A percentile compares a stretch with the other conserved stretches of the same genome.
These are phyloP conservation scores for Stramonita haemastoma DNA, from an alignment of 2,888 invertebrate genomes.

Conservation along the genomic window DNA sequence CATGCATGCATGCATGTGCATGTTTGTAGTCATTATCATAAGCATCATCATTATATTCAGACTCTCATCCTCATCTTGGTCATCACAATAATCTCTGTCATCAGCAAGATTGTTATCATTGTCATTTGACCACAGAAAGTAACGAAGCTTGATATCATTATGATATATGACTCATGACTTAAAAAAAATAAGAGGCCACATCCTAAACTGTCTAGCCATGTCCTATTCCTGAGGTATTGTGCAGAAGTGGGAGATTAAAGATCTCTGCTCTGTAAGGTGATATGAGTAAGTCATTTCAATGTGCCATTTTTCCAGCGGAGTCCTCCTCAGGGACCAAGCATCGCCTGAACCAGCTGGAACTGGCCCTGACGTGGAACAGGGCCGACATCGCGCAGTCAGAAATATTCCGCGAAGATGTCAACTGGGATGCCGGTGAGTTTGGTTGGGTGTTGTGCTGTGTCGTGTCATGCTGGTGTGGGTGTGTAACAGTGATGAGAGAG, in stretches of 20 bases:
- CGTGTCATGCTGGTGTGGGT: background rate
- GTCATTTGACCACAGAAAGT: too few species aligned
- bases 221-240: too few species aligned
- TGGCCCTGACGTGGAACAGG: conserved; percentile 77
- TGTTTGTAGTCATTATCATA: background rate
- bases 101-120: too few species aligned
- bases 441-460: background rate
- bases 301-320: conserved; percentile 43
- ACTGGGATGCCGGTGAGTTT: conserved; percentile 66
- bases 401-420: conserved; percentile 73
- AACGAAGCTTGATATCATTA: too few species aligned
- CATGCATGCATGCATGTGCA: background rate
- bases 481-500: background rate
- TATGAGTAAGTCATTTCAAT: too few species aligned
- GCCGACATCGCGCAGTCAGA: conserved; percentile 77
- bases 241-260: too few species aligned
- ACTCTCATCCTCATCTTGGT: too few species aligned
- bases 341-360: conserved; percentile 71
- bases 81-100: too few species aligned
- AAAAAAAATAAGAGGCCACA: too few species aligned
- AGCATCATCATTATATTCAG: background rate
- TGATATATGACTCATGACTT: too few species aligned
- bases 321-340: conserved; percentile 53
- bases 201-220: too few species aligned
- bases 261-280: too few species aligned